A percentile compares a stretch with the other conserved stretches of the same genome.
Evolutionary conservation across 2,113 vertebrate genomes (phyloP).

Genomic region (Apodemus speciosus): DNA sequence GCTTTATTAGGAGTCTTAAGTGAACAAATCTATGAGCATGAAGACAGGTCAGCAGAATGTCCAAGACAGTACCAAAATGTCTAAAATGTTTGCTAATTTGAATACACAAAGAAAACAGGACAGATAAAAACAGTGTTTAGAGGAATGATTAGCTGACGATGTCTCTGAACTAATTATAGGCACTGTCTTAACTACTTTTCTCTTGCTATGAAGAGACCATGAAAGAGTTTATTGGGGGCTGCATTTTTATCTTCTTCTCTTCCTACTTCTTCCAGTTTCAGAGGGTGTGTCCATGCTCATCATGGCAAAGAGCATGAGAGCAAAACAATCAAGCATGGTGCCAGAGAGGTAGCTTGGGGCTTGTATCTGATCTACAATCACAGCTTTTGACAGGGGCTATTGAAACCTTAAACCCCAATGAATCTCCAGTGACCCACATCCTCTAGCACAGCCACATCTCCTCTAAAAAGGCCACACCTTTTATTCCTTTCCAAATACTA

Average conservation of each 20-base stretch:
- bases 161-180: neutral
- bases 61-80: neutral
- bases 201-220: neutral
- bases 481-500: too few relatives aligned
- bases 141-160: neutral
- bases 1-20: neutral
- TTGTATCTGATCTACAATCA: neutral
- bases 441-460: neutral
- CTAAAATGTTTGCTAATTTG: neutral
- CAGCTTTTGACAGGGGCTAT: neutral
- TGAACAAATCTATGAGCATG: neutral
- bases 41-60: neutral
- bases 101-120: neutral
- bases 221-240: neutral
- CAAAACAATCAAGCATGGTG: neutral
- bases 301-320: neutral
- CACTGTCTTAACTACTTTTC: neutral
- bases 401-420: neutral
- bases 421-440: too few relatives aligned
- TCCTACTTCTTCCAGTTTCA: neutral
- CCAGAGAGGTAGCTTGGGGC: neutral
- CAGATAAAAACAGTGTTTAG: neutral
- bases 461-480: neutral
- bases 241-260: accelerated
- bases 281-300: neutral